These are phyloP conservation scores for Lamellibrachia columna DNA, from an alignment of 2,888 invertebrate genomes.

Conservation along the genomic window DNA sequence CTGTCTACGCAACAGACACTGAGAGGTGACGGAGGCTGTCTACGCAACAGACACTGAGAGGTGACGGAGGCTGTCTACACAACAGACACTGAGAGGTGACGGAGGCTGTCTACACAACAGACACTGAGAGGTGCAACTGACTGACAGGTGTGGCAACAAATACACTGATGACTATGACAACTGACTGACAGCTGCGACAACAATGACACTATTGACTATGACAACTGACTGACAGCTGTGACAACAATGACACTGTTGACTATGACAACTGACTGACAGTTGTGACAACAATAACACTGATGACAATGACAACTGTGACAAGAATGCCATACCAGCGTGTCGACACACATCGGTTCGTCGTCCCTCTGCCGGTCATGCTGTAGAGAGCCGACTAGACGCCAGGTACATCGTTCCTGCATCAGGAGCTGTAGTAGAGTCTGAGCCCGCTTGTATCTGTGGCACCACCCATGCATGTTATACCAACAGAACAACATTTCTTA, in stretches of 20 bases:
- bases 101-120: no score
- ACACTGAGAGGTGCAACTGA: no score
- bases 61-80: no score
- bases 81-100: no score
- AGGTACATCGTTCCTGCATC: constrained; percentile 86
- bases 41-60: no score
- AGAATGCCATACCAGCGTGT: constrained; percentile 33
- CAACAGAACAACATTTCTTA: no score
- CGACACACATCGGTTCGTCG: constrained; percentile 36
- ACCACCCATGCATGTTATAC: no score
- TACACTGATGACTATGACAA: neutral
- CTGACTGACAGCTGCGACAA: neutral
- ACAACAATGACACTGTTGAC: neutral
- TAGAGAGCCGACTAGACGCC: constrained; percentile 84
- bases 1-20: no score
- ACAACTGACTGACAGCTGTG: neutral
- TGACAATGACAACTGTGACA: neutral
- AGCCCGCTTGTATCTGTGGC: constrained; percentile 25
- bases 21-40: no score
- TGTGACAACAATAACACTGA: neutral
- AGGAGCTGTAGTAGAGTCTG: constrained; percentile 64
- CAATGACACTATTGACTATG: neutral
- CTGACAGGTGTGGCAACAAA: neutral
- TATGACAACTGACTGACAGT: neutral
- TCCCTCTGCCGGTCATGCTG: constrained; percentile 75